These are phyloP conservation scores for Mylabris phalerata DNA, from an alignment of 1,140 invertebrate genomes.

Conservation along the genomic window DNA sequence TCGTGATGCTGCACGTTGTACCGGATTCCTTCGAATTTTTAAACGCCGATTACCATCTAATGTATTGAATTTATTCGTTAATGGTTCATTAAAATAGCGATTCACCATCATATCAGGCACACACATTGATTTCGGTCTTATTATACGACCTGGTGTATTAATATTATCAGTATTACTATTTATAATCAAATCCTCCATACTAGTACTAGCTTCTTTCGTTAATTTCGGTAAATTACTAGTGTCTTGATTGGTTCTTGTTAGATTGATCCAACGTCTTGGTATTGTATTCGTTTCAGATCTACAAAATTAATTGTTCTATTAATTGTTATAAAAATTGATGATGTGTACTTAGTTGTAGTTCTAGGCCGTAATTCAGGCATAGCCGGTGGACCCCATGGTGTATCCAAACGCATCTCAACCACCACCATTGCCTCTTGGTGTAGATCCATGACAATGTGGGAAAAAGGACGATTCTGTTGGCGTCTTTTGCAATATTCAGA, in stretches of 20 bases:
- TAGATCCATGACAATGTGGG: constrained; percentile 56
- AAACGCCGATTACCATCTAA: background rate
- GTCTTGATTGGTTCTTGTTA: constrained; percentile 11
- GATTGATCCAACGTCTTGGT: constrained; percentile 31
- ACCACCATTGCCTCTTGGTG: constrained; percentile 47
- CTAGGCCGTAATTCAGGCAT: constrained; percentile 37
- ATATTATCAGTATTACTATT: constrained; percentile 33
- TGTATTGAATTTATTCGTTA: background rate
- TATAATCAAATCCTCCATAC: constrained; percentile 44
- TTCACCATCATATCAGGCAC: constrained; percentile 21
- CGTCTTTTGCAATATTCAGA: constrained; percentile 52
- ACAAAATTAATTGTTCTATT: background rate
- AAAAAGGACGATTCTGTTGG: constrained; percentile 50
- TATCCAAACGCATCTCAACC: constrained; percentile 30
- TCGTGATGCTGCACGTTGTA: constrained; percentile 63
- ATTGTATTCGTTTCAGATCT: constrained; percentile 19
- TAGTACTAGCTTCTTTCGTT: constrained; percentile 43
- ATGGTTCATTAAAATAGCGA: background rate
- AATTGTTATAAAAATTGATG: background rate
- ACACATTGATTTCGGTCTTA: constrained; percentile 43
- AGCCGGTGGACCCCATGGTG: constrained; percentile 37
- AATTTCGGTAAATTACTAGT: constrained; percentile 22
- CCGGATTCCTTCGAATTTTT: constrained; percentile 50
- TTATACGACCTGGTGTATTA: constrained; percentile 40
- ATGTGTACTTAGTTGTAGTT: constrained; percentile 31